A percentile compares a stretch with the other conserved stretches of the same genome.
Conservation (phyloP, 2,113 vertebrate species). For the Nestor notabilis region DNA sequence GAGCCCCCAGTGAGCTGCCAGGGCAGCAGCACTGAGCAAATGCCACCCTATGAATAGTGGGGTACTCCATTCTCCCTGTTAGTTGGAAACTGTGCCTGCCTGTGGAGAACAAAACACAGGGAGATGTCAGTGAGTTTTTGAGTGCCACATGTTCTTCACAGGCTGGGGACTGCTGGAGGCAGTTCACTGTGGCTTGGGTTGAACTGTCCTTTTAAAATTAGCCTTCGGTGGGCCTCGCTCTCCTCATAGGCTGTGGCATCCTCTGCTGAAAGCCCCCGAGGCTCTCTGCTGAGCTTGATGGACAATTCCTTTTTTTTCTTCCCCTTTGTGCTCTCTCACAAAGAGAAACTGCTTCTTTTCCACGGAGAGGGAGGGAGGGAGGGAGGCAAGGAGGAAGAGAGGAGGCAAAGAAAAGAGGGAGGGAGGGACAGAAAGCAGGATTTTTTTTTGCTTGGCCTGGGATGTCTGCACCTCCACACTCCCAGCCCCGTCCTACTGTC, state of each 20-base stretch:
- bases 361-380: not conserved
- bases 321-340: constrained; percentile 54
- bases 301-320: constrained; percentile 67
- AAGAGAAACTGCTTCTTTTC: constrained; percentile 56
- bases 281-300: constrained; percentile 60
- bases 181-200: not conserved
- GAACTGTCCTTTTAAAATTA: constrained; percentile 42
- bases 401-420: not conserved
- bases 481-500: not conserved
- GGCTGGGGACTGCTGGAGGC: not conserved
- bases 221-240: not conserved
- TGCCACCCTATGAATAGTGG: accelerated
- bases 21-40: not conserved
- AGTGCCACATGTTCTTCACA: constrained; percentile 10
- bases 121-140: not conserved
- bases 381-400: not conserved
- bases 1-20: not conserved
- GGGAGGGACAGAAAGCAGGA: not conserved
- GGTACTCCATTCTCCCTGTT: accelerated
- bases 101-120: not conserved
- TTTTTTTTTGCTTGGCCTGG: constrained; percentile 20
- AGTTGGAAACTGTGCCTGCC: not conserved
- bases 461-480: constrained; percentile 21
- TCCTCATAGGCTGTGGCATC: constrained; percentile 37
- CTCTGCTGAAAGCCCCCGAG: constrained; percentile 55